Conservation (phyloP, 2,113 vertebrate genomes). For the Centropus unirufus region DNA sequence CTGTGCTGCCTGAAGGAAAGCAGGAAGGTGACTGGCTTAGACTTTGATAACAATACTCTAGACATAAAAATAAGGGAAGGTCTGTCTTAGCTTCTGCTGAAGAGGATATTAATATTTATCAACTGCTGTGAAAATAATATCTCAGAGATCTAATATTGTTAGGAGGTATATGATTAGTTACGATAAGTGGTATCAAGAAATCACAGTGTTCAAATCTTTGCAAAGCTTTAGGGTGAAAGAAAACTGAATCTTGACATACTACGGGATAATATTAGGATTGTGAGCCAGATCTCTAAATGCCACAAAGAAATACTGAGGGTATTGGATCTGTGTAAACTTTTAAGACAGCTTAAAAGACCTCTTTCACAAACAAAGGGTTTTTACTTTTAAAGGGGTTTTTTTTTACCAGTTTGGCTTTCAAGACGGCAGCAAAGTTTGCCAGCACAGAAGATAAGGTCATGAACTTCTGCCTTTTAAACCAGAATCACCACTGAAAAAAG, state of each 20-base stretch:
- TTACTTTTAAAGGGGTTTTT: background rate
- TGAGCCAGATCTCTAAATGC: background rate
- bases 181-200: background rate
- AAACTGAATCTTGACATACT: background rate
- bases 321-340: background rate
- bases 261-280: background rate
- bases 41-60: background rate
- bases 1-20: background rate
- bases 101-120: background rate
- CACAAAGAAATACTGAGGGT: background rate
- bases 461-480: background rate
- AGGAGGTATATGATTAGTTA: background rate
- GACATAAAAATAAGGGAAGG: background rate
- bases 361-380: background rate
- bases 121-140: conserved; percentile 8
- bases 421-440: background rate
- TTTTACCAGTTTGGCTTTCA: background rate
- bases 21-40: background rate
- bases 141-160: background rate
- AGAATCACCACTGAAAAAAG: background rate
- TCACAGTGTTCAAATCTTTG: background rate
- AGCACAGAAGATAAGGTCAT: background rate
- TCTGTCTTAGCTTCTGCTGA: background rate
- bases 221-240: background rate
- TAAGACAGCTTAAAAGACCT: background rate